A percentile compares a stretch with the other conserved stretches of the same genome.
Evolutionary conservation across 2,888 invertebrate species (phyloP).

Genomic region (Dioctria rufipes): DNA sequence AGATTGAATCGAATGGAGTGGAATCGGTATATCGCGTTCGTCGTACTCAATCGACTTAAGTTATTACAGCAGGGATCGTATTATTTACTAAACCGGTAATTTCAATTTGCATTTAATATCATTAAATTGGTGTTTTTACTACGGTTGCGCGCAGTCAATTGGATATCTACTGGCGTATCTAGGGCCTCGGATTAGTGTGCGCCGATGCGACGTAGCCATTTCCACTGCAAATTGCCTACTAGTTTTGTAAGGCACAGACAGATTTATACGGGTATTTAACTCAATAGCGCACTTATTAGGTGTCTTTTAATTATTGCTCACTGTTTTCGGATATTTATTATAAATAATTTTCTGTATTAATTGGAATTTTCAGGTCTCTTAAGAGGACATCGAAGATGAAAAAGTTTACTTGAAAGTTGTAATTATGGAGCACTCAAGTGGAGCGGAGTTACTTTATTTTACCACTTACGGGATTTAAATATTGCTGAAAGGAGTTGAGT

Average conservation of each 20-base stretch:
- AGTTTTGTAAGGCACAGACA: conserved; percentile 40
- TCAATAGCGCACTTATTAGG: conserved; percentile 36
- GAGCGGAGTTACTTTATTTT: too few relatives aligned
- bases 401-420: too few relatives aligned
- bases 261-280: conserved; percentile 46
- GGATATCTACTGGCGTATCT: conserved; percentile 35
- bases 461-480: too few relatives aligned
- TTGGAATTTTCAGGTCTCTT: too few relatives aligned
- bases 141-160: conserved; percentile 56
- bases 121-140: conserved; percentile 52
- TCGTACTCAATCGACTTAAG: conserved; percentile 44
- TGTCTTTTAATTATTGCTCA: conserved; percentile 43
- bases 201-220: conserved; percentile 44
- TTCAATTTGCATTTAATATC: conserved; percentile 57
- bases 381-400: too few relatives aligned
- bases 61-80: conserved; percentile 54
- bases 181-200: conserved; percentile 56
- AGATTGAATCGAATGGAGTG: conserved; percentile 16
- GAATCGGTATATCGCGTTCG: conserved; percentile 30
- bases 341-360: too few relatives aligned
- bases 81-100: conserved; percentile 57
- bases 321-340: too few relatives aligned
- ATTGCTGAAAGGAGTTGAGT: too few relatives aligned
- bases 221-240: conserved; percentile 32
- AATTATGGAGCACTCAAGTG: too few relatives aligned